Base-by-base conservation (phyloP, 2,797 vertebrate species). In the Periparus ater region DNA sequence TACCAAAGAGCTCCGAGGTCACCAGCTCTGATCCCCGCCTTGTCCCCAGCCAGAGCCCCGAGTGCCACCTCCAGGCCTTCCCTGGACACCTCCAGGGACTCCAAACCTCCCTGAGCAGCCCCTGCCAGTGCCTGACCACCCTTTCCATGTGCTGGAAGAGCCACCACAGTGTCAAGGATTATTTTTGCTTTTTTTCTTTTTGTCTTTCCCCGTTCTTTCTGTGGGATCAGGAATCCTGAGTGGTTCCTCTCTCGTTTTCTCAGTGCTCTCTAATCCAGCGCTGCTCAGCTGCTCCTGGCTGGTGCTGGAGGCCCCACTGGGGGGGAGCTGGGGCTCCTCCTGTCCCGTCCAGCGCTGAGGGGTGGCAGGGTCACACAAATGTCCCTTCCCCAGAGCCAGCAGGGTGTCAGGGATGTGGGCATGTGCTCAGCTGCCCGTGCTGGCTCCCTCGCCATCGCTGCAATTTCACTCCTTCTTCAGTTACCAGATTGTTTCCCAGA, bases 401-500 rank as follows among this genome's bases (percentile, higher is more conserved):
- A 9, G 48, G n/a, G 19, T 12, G 16, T 6, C 75, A 51, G 78
- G 63, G 87, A 19, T 7, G 7, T 11, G 29, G 51, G 27, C 70
- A 36, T 36, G 36, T 36, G 36, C 36, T 36, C 70, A 1, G 30
- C 66, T 51, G 77, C 32, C 80, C 0, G 6, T 8, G 86, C 75
- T 7, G 34, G 4, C 67, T 53, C 14, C 90, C 78, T 21, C 34
- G 16, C 55, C 34, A 17, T 3, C 2, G 26, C 68, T 48, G 10
- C 6, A 29, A 22, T 86, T 53, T 72, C 54, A 14, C 66, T 65
- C 58, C 84, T 78, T 25, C 95, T 95, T 82, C 7, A 57, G 86
- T 95, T 94, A 95, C 95, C 91, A 79, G 92, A 93, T 94, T 87
- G 80, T 66, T 87, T 86, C 84, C 81, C 81, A 79, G 94, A 94